These are phyloP conservation scores for Microcebus murinus DNA, from an alignment of 2,113 vertebrate species.

Conservation along the genomic window DNA sequence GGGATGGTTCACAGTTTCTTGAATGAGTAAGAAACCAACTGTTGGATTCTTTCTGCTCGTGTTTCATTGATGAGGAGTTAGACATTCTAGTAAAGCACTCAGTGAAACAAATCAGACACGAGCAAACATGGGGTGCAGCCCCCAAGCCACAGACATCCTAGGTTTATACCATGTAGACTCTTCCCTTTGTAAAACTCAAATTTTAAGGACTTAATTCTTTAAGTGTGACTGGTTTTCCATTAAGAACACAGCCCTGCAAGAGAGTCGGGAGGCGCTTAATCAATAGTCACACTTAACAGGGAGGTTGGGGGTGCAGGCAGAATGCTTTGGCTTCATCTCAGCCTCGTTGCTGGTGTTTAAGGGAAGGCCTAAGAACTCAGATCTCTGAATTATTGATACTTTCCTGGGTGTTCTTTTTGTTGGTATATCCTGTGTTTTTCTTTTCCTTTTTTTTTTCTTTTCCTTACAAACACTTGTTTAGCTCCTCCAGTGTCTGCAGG, in stretches of 20 bases:
- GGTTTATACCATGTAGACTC: background rate
- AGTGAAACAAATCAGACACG: background rate
- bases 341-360: background rate
- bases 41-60: background rate
- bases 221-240: background rate
- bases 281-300: background rate
- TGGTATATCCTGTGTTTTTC: background rate
- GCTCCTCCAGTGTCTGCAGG: background rate
- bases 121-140: accelerated
- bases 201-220: background rate
- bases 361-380: background rate
- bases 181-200: background rate
- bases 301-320: background rate
- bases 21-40: background rate
- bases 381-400: background rate
- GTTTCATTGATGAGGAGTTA: background rate
- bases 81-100: background rate
- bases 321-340: background rate
- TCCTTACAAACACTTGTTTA: background rate
- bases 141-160: background rate
- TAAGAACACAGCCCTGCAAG: background rate
- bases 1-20: background rate
- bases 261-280: background rate
- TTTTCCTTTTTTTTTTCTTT: background rate
- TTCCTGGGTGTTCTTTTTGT: background rate